Evolutionary conservation across 2,113 vertebrate genomes (phyloP), one percentile per base, ranked within the genome.

Genomic region (Megaleporinus macrocephalus): DNA sequence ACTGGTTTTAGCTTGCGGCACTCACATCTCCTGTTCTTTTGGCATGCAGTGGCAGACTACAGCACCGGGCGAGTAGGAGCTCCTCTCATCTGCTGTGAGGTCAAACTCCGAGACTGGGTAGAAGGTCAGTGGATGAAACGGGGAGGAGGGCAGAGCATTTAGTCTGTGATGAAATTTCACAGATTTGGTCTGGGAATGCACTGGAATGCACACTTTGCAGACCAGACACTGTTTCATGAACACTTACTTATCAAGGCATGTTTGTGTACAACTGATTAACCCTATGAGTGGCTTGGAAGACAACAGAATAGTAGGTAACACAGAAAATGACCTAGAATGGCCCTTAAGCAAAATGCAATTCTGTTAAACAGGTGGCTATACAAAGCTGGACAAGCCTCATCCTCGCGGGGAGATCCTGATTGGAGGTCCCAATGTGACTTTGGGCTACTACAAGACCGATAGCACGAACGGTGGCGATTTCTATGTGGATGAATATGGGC

Each of bases 11-110:
- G 3, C 20, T 63, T 62, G 1, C 1, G 9, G 15, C n/a, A 44
- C 44, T 78, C 18, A 65, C 5, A 0, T 63, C 0, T 68, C n/a
- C 22, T n/a, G 55, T 80, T 73, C 6, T 53, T 68, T 2, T 83
- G 0, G 66, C 15, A 1, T 81, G 10, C 85, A 94, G 93, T 93
- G 76, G 85, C 81, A 0, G 93, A 94, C 82, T 85, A 96, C 86
- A 99, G 96, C 89, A 99, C 98, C 1, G 98, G 98, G 47, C 95
- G 96, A 85, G 98, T 99, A 24, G 98, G 98, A 73, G 97, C 98
- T 44, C 98, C 98, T 78, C 95, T 99, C 14, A 94, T 96, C 87
- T 99, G 98, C 89, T 98, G 97, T 89, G 98, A 99, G 91, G 89
- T 99, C 88, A 95, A 95, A 86, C 89, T 99, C 49, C 92, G 95